phyloP scores from a whole-genome alignment of 2,888 invertebrate genomes.

The Drosophila multiciliata region DNA sequence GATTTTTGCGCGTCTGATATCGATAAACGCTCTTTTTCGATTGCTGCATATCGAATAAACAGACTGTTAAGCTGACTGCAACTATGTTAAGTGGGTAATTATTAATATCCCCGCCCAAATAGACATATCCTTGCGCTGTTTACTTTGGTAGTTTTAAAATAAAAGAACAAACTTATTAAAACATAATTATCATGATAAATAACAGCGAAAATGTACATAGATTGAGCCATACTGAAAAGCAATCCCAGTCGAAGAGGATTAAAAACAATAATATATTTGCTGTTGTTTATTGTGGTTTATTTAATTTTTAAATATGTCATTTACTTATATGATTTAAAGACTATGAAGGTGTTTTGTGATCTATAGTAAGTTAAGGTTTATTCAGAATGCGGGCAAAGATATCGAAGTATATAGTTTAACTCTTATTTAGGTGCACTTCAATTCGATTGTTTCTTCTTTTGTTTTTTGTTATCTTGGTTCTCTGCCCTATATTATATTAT shows the following conservation, averaged over 20 bases:
- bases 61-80: conserved; percentile 13
- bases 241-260: background rate
- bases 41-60: background rate
- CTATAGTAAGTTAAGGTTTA: conserved; percentile 27
- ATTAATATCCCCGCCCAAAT: background rate
- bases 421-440: conserved; percentile 6
- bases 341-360: conserved; percentile 27
- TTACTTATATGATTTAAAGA: conserved; percentile 36
- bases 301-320: conserved; percentile 34
- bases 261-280: conserved; percentile 2
- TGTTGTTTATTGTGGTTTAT: conserved; percentile 27
- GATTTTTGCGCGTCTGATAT: conserved; percentile 34
- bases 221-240: background rate
- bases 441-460: conserved; percentile 12
- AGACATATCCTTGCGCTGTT: background rate
- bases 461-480: conserved; percentile 26
- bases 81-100: conserved; percentile 7
- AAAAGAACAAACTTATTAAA: background rate
- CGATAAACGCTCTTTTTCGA: conserved; percentile 23
- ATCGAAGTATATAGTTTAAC: conserved; percentile 32
- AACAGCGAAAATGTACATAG: background rate
- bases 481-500: conserved; percentile 29
- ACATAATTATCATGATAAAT: background rate
- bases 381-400: conserved; percentile 43
- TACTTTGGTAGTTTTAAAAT: background rate